phyloP scores from a whole-genome alignment of 2,888 invertebrate species.

The Orgyia antiqua region DNA sequence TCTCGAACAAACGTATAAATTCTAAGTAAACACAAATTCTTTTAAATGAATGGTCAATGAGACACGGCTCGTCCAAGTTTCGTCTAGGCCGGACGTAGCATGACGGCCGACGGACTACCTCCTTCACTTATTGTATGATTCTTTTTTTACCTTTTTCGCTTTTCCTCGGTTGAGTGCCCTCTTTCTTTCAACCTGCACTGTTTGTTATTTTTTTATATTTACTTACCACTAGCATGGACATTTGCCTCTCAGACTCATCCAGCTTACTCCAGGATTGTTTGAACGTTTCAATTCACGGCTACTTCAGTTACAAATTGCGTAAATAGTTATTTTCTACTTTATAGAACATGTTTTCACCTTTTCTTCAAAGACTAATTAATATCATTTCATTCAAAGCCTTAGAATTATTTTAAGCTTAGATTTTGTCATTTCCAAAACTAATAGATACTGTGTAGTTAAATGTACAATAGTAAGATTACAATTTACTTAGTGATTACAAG shows the following conservation, averaged over 20 bases:
- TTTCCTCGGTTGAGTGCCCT: slow-evolving; percentile 53
- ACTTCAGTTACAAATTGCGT: too few species aligned
- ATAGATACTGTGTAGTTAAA: too few species aligned
- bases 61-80: slow-evolving; percentile 42
- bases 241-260: slow-evolving; percentile 52
- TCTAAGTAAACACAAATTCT: too few species aligned
- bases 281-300: slow-evolving; percentile 33
- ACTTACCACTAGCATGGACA: slow-evolving; percentile 51
- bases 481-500: too few species aligned
- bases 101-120: slow-evolving; percentile 37
- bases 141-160: slow-evolving; percentile 54
- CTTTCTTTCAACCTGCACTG: slow-evolving; percentile 48
- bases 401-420: too few species aligned
- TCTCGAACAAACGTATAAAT: too few species aligned
- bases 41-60: slow-evolving; percentile 24
- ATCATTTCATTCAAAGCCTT: too few species aligned
- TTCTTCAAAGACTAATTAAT: too few species aligned
- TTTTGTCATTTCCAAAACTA: too few species aligned
- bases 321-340: too few species aligned
- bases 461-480: too few species aligned
- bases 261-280: slow-evolving; percentile 32
- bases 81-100: slow-evolving; percentile 51
- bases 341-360: too few species aligned
- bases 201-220: slow-evolving; percentile 54
- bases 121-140: slow-evolving; percentile 55